A percentile compares a stretch with the other conserved stretches of the same genome.
Conservation (phyloP, 1,140 invertebrate genomes). For the Drosophila rhopaloa region DNA sequence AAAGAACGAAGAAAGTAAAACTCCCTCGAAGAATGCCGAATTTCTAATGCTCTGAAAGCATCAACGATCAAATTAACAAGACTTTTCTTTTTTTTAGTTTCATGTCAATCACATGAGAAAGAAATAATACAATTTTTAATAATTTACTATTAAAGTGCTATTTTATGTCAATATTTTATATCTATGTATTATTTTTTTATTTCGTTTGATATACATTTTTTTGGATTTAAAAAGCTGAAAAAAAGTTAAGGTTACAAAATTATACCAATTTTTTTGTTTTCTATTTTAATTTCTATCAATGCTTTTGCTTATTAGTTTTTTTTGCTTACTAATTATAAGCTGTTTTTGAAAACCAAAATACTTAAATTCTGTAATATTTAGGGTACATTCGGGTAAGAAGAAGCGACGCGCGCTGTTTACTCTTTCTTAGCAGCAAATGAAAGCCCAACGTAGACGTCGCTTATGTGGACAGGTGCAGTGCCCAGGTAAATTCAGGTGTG, state of each 20-base stretch:
- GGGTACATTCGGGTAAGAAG: constrained; percentile 15
- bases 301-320: neutral
- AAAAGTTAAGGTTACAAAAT: no score
- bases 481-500: constrained; percentile 41
- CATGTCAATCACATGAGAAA: no score
- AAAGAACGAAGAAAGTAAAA: constrained; percentile 49
- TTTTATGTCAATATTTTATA: no score
- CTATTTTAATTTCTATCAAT: neutral
- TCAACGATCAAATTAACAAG: no score
- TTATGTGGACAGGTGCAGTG: constrained; percentile 74
- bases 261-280: no score
- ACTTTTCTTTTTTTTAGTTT: no score
- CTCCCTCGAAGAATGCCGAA: neutral
- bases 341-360: neutral
- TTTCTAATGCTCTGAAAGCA: constrained; percentile 30
- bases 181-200: no score
- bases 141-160: no score
- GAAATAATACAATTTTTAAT: no score
- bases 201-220: no score
- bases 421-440: constrained; percentile 70
- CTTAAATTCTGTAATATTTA: neutral
- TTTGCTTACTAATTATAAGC: neutral
- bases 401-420: constrained; percentile 59
- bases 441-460: constrained; percentile 60
- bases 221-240: no score